Base-by-base conservation (phyloP, 1,140 invertebrate genomes). In the Zaprionus vittiger region DNA sequence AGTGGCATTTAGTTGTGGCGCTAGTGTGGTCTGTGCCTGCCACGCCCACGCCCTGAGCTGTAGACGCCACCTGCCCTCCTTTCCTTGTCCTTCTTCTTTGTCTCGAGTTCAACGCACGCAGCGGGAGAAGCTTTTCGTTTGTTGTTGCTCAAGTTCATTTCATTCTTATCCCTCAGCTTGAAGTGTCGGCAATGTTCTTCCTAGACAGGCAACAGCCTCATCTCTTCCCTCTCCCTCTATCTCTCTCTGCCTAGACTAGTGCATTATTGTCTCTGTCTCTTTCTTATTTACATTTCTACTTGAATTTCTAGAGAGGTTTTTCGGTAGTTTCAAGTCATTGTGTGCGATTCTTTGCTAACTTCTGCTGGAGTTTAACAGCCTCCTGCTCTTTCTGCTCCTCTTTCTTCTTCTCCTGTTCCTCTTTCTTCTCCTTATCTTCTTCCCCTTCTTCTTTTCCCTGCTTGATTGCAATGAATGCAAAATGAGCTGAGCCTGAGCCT, bases 241-340 rank as follows among this genome's bases (percentile, higher is more conserved):
- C 24, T 2, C n/a, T 22, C 24, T 26, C 24, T 26, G 0, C 0
- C 20, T 17, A 52, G 37, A 56, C n/a, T 49, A 54, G 6, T 38
- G 52, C 26, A 57, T 56, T 57, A 31, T 62, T 71, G 55, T 71
- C 4, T 67, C 7, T 22, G 4, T 17, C 12, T 28, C 38, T 24
- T 26, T 37, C 17, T 64, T 83, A 66, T 83, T 83, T 83, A 61
- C 71, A 75, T 83, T 83, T 17, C 41, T 71, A 69, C 62, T 66
- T 67, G 62, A 79, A 81, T 70, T 81, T 84, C 49, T 38, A 61
- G 52, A 38, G 66, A 44, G 66, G 31, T 52, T 41, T 84, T 78
- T 67, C 64, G 67, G 73, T 76, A 72, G 56, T 77, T 81, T 38
- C 68, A 55, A 83, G 77, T 83, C 82, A 81, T 85, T 81, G 64